phyloP scores from a whole-genome alignment of 30 jellyfish, hydroid and myxozoan genomes.

The Mastigias papua region DNA sequence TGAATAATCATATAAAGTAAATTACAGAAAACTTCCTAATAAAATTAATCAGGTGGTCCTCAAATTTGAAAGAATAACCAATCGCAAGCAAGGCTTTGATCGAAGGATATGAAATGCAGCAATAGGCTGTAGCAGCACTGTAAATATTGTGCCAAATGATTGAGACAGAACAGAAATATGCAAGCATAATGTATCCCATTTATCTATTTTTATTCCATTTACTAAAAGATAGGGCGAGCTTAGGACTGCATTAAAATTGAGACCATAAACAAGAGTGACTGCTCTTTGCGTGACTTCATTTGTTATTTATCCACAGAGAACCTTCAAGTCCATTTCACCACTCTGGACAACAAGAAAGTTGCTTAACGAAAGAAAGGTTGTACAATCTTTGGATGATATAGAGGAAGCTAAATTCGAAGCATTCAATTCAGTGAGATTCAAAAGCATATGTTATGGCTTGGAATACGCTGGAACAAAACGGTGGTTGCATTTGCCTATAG shows the following conservation, averaged over 20 bases:
- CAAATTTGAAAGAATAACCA: too few species aligned
- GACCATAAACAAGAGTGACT: not conserved
- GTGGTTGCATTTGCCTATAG: slow-evolving; percentile 22
- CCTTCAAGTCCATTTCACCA: not conserved
- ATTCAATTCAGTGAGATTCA: slow-evolving; percentile 17
- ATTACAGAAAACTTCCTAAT: too few species aligned
- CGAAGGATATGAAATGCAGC: too few species aligned
- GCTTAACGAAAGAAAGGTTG: not conserved
- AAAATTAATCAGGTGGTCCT: too few species aligned
- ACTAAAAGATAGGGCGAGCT: too few species aligned
- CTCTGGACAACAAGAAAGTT: slow-evolving; percentile 14
- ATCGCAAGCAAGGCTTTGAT: too few species aligned
- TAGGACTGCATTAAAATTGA: not conserved
- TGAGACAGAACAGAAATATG: too few species aligned
- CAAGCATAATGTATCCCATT: too few species aligned
- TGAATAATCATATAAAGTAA: too few species aligned
- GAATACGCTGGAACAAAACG: not conserved
- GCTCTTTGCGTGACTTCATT: not conserved
- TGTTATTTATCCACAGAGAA: not conserved
- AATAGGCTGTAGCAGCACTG: too few species aligned
- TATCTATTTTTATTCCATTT: too few species aligned
- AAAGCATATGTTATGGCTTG: slow-evolving; percentile 30
- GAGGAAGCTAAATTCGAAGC: slow-evolving; percentile 39
- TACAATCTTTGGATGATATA: not conserved
- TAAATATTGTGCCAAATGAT: too few species aligned